Evolutionary conservation across 2,797 vertebrate genomes (phyloP).

Genomic region (Stomatorhinus walkeri): DNA sequence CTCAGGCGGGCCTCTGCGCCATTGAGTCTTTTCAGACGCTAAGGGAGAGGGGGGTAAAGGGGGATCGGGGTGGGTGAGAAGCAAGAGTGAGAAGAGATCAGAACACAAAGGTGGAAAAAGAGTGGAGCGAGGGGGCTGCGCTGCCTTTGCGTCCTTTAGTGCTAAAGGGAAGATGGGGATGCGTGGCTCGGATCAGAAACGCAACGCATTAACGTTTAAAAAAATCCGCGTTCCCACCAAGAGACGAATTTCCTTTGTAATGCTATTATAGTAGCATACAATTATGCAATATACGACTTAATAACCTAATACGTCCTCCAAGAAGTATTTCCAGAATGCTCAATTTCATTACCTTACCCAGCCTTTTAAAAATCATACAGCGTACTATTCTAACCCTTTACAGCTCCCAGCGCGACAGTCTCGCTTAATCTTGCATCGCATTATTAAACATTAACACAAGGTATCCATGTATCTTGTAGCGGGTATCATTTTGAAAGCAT

Average conservation of each 20-base stretch:
- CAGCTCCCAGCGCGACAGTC: slow-evolving; percentile 15
- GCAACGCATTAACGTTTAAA: slow-evolving; percentile 26
- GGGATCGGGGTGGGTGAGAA: slow-evolving; percentile 57
- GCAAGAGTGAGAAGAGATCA: slow-evolving; percentile 59
- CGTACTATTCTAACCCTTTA: slow-evolving; percentile 20
- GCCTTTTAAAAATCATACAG: slow-evolving; percentile 22
- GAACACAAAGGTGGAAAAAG: slow-evolving; percentile 63
- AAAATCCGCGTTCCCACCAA: slow-evolving; percentile 27
- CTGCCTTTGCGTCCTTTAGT: slow-evolving; percentile 29
- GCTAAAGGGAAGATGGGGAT: slow-evolving; percentile 31
- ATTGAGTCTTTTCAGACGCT: slow-evolving; percentile 76
- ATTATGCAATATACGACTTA: slow-evolving; percentile 18
- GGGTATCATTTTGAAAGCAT: slow-evolving; percentile 12
- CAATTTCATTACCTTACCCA: slow-evolving; percentile 18
- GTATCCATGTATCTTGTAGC: slow-evolving; percentile 18
- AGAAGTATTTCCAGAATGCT: slow-evolving; percentile 13
- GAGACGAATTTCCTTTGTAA: slow-evolving; percentile 15
- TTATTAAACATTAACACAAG: slow-evolving; percentile 12
- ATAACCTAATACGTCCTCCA: slow-evolving; percentile 16
- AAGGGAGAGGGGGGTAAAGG: slow-evolving; percentile 51
- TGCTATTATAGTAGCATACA: not conserved
- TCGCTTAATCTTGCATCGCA: slow-evolving; percentile 17
- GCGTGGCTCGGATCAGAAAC: slow-evolving; percentile 26
- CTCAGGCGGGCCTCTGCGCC: slow-evolving; percentile 74
- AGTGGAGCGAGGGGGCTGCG: slow-evolving; percentile 35